Conservation (phyloP, 2,797 vertebrate species). For the Manis crassicaudata region DNA sequence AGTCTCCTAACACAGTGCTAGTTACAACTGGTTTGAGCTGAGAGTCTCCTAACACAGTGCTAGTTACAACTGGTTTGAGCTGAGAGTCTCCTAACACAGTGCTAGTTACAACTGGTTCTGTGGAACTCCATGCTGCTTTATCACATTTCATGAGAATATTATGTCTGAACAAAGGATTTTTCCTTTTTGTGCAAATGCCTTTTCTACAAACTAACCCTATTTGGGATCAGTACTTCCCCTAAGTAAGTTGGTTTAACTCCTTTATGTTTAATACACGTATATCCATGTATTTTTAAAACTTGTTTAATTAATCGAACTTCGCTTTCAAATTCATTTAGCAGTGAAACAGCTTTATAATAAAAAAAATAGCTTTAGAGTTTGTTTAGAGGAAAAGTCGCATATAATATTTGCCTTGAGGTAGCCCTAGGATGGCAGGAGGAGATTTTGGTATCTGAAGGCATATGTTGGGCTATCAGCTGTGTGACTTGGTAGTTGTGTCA, state of each 20-base stretch:
- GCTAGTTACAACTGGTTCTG: neutral
- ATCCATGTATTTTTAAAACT: neutral
- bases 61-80: neutral
- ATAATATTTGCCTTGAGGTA: neutral
- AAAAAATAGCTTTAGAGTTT: neutral
- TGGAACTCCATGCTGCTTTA: neutral
- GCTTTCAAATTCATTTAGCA: constrained; percentile 18
- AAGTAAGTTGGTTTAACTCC: neutral
- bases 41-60: neutral
- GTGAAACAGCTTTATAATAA: neutral
- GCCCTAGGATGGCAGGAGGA: neutral
- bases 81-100: neutral
- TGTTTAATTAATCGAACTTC: neutral
- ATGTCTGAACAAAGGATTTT: constrained; percentile 33
- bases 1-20: neutral
- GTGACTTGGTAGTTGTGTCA: neutral
- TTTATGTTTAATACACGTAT: neutral
- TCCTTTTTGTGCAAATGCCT: neutral
- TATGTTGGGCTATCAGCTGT: neutral
- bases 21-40: neutral
- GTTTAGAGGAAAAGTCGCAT: neutral
- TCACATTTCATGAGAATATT: neutral
- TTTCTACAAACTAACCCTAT: neutral
- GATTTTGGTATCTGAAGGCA: neutral
- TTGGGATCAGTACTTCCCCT: neutral